Conservation (phyloP, 2,113 vertebrate genomes). For the Carettochelys insculpta region DNA sequence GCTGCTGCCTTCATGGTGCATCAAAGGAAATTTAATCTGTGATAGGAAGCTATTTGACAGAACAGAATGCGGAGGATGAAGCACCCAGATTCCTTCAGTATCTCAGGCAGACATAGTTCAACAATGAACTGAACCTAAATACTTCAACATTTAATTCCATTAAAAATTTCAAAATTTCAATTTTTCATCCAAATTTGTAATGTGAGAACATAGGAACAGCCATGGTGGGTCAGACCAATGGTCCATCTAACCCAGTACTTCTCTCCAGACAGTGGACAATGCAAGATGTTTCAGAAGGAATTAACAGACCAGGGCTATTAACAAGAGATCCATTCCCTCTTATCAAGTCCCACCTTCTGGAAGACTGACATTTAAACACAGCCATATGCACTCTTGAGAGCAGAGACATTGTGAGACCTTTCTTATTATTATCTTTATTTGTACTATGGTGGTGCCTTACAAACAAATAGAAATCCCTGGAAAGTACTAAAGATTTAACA, state of each 20-base stretch:
- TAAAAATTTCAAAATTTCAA: not conserved
- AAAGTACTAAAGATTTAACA: not conserved
- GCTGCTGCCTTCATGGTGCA: not conserved
- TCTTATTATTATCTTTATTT: not conserved
- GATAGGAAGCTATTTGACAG: not conserved
- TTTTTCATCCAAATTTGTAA: not conserved
- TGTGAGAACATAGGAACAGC: not conserved
- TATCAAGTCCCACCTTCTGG: not conserved
- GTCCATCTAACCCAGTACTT: not conserved
- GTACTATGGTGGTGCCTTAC: not conserved
- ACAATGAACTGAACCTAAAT: not conserved
- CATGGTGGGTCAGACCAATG: not conserved
- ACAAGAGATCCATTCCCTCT: not conserved
- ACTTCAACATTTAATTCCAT: not conserved
- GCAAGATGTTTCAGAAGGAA: not conserved
- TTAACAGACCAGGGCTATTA: not conserved
- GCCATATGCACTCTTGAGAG: not conserved
- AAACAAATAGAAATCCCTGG: not conserved
- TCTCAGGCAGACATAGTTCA: not conserved
- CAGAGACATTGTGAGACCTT: not conserved
- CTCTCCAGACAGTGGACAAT: not conserved
- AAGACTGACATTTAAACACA: not conserved
- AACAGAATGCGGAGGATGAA: not conserved
- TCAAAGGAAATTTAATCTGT: not conserved
- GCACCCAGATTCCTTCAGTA: not conserved